Conservation (phyloP, 2,888 invertebrate genomes). For the Tetramorium bicarinatum region DNA sequence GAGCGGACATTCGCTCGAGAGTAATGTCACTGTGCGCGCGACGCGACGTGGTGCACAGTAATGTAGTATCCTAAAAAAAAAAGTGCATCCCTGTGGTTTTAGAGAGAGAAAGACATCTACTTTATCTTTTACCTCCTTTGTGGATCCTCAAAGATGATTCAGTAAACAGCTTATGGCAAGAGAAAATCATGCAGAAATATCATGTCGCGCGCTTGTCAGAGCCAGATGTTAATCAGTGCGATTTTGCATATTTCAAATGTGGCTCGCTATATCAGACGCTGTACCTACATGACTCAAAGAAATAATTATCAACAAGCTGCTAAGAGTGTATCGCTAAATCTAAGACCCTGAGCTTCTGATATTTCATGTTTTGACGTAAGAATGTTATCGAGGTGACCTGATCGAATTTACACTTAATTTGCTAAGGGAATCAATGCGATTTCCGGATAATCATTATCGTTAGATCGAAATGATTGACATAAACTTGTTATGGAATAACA, state of each 20-base stretch:
- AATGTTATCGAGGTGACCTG: conserved; percentile 18
- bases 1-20: background rate
- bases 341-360: conserved; percentile 35
- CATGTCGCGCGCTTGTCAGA: background rate
- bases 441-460: conserved; percentile 1
- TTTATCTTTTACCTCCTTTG: background rate
- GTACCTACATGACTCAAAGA: conserved; percentile 18
- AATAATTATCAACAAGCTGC: conserved; percentile 6
- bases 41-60: background rate
- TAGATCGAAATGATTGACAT: background rate
- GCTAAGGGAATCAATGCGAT: background rate
- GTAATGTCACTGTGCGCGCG: background rate
- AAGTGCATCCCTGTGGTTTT: background rate
- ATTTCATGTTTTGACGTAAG: conserved; percentile 28
- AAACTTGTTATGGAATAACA: conserved; percentile 12
- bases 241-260: conserved; percentile 10
- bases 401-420: conserved; percentile 37
- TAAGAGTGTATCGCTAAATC: conserved; percentile 29
- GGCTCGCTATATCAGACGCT: conserved; percentile 16
- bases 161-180: background rate
- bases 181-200: background rate
- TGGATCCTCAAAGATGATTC: background rate
- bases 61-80: background rate
- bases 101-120: background rate
- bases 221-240: background rate